Evolutionary conservation across 2,888 invertebrate species (phyloP).

Genomic region (Tetanocera ferruginea): DNA sequence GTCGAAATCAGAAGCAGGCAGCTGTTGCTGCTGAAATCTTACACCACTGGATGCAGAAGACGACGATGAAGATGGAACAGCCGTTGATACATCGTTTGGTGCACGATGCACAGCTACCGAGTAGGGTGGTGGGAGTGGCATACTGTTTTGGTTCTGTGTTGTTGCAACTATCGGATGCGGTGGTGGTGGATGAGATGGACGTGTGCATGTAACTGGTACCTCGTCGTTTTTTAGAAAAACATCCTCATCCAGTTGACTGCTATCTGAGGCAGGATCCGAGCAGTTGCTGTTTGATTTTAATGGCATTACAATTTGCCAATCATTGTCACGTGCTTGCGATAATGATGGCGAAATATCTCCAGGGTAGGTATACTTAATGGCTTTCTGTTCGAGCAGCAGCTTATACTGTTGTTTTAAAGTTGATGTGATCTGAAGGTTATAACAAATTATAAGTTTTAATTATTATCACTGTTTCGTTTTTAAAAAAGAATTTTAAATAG

Average conservation of each 20-base stretch:
- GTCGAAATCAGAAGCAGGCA: conserved; percentile 50
- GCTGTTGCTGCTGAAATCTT: conserved; percentile 57
- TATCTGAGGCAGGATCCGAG: conserved; percentile 65
- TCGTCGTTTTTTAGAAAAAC: conserved; percentile 60
- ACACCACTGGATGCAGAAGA: conserved; percentile 34
- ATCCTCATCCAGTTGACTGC: conserved; percentile 64
- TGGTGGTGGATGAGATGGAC: conserved; percentile 37
- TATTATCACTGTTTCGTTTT: no score
- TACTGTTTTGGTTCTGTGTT: not conserved
- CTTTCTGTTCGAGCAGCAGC: conserved; percentile 83
- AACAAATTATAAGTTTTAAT: not conserved
- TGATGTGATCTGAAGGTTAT: conserved; percentile 76
- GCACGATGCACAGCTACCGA: conserved; percentile 52
- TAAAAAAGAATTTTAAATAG: not conserved
- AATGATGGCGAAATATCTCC: conserved; percentile 66
- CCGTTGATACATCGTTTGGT: conserved; percentile 7
- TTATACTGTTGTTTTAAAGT: conserved; percentile 85
- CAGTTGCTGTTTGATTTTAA: conserved; percentile 62
- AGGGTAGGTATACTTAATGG: conserved; percentile 81
- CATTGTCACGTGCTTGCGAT: conserved; percentile 56
- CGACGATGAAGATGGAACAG: not conserved
- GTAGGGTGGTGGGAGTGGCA: conserved; percentile 58
- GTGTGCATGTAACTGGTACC: conserved; percentile 43
- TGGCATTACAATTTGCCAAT: conserved; percentile 69
- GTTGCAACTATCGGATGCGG: conserved; percentile 18